These are phyloP conservation scores for Andrena trimmerana DNA, from an alignment of 2,888 invertebrate genomes.

Conservation along the genomic window DNA sequence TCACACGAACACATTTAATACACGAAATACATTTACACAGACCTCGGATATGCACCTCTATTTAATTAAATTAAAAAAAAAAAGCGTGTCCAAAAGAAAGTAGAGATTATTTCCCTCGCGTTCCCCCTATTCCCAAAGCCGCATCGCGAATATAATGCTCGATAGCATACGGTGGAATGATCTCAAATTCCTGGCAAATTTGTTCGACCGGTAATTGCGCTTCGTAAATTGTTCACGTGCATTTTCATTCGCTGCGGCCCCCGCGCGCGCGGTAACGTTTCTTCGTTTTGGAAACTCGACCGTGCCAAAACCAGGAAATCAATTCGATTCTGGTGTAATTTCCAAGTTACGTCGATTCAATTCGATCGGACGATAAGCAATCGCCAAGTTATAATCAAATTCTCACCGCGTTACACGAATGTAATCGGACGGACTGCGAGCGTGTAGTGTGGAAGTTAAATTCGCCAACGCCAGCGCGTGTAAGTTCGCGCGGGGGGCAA, in stretches of 20 bases:
- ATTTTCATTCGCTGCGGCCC: background rate
- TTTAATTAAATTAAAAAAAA: slow-evolving; percentile 2
- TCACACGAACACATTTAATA: no score
- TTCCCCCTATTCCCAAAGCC: background rate
- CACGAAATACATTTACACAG: background rate
- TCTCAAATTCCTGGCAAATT: background rate
- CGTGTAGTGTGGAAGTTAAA: background rate
- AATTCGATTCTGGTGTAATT: slow-evolving; percentile 49
- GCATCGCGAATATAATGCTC: background rate
- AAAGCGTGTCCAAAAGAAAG: background rate
- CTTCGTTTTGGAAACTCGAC: slow-evolving; percentile 15
- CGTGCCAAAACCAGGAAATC: slow-evolving; percentile 17
- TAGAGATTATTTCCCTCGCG: background rate
- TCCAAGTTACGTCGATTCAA: slow-evolving; percentile 41
- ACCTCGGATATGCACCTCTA: background rate
- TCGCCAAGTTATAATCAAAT: slow-evolving; percentile 58
- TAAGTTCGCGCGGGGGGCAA: slow-evolving; percentile 24
- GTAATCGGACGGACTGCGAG: slow-evolving; percentile 18
- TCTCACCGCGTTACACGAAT: slow-evolving; percentile 32
- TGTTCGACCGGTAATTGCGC: slow-evolving; percentile 6
- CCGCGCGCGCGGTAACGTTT: background rate
- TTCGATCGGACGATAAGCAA: slow-evolving; percentile 56
- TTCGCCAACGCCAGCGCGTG: slow-evolving; percentile 35
- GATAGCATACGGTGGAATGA: background rate
- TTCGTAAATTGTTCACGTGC: slow-evolving; percentile 1